Evolutionary conservation across 2,797 vertebrate species (phyloP).

Genomic region (Sebastes steindachneri): DNA sequence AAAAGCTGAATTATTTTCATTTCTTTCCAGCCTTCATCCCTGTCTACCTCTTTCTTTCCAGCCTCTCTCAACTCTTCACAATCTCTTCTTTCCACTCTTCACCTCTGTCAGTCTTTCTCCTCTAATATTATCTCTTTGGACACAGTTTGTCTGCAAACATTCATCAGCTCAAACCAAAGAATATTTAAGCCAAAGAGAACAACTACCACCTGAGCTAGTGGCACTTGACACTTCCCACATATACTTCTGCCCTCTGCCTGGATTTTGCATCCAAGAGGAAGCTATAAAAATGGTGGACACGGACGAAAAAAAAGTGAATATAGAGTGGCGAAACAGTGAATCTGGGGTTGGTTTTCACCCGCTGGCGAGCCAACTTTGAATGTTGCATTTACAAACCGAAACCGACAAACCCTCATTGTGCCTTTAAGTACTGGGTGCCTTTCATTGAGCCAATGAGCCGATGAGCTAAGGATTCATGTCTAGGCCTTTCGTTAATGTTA

Average conservation of each 20-base stretch:
- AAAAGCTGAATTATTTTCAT: conserved; percentile 27
- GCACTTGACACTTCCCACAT: background rate
- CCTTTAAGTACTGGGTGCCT: background rate
- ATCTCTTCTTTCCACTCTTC: background rate
- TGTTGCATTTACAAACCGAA: background rate
- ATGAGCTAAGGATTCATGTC: background rate
- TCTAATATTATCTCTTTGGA: background rate
- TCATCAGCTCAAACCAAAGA: background rate
- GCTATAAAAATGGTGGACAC: background rate
- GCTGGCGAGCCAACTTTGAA: background rate
- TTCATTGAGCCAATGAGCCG: background rate
- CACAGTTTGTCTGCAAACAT: background rate
- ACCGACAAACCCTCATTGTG: background rate
- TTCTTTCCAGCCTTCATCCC: background rate
- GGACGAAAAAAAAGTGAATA: background rate
- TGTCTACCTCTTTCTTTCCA: background rate
- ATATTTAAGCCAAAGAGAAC: background rate
- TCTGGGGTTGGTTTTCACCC: background rate
- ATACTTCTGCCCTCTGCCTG: background rate
- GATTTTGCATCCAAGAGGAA: background rate
- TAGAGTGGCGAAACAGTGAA: background rate
- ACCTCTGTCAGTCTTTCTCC: background rate
- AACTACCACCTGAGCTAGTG: background rate
- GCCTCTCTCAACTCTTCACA: background rate
- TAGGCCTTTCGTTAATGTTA: too few species aligned